Evolutionary conservation across 1,140 invertebrate genomes (phyloP).

Genomic region (Drosophila ficusphila): DNA sequence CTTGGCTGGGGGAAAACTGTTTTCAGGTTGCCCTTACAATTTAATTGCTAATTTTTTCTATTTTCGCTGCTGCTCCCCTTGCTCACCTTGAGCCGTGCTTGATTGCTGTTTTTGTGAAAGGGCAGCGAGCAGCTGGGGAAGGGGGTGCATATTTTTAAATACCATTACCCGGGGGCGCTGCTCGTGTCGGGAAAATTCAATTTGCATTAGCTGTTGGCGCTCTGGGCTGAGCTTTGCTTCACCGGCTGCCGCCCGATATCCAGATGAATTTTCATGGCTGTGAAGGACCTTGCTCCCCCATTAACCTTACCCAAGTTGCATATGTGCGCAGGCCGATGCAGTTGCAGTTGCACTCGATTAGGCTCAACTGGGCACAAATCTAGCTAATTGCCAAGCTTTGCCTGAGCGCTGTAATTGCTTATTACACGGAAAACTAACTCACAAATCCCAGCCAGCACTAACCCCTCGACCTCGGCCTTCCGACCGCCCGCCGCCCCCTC

Average conservation of each 20-base stretch:
- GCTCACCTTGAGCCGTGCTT: conserved; percentile 56
- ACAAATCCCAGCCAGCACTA: conserved; percentile 42
- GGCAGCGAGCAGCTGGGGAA: neutral
- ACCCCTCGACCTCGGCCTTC: neutral
- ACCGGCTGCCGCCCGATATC: conserved; percentile 11
- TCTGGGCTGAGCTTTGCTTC: conserved; percentile 14
- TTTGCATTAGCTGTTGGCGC: conserved; percentile 52
- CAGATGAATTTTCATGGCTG: conserved; percentile 3
- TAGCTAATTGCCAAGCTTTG: conserved; percentile 61
- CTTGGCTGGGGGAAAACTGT: conserved; percentile 37
- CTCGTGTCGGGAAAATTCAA: conserved; percentile 53
- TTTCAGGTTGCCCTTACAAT: conserved; percentile 58
- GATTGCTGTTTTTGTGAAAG: conserved; percentile 57
- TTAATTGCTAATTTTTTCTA: conserved; percentile 73
- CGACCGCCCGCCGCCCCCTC: neutral
- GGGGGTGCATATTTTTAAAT: conserved; percentile 65
- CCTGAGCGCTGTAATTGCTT: conserved; percentile 63
- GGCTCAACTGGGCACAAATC: conserved; percentile 58
- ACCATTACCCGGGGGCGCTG: conserved; percentile 53
- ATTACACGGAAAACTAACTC: conserved; percentile 72
- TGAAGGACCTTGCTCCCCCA: conserved; percentile 4
- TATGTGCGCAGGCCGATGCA: conserved; percentile 27
- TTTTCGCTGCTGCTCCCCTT: conserved; percentile 27
- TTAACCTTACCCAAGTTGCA: neutral
- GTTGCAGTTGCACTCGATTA: conserved; percentile 42